Base-by-base conservation (phyloP, 1,140 invertebrate species). In the Atopsyche davidsoni region DNA sequence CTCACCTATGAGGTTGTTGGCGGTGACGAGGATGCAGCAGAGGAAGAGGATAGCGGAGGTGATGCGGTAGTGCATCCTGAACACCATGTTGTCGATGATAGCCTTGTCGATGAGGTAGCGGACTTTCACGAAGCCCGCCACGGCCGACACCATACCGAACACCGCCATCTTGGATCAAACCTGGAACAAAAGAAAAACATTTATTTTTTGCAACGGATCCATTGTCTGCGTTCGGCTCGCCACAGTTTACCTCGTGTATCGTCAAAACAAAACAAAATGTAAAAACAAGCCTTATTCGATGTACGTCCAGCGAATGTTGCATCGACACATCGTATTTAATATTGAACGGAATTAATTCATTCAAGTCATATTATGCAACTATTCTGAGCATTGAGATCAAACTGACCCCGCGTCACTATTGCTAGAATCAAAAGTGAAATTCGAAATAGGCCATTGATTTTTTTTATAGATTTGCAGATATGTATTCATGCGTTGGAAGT, bases 71-170 rank as follows among this genome's bases (percentile, higher is more conserved):
- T 94, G 91, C 55, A 90, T 83, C 49, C 90, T 76, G 74, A 94
- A 95, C 4, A 91, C 80, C 77, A 88, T 83, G 65, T 92, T 92
- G 72, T 94, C 91, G 60, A 92, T 92, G 51, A 87, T 75, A 46
- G 87, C 87, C 64, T 86, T 87, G 77, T 91, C 88, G 62, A 87
- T 78, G 42, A 89, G 75, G 74, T 85, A 89, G 63, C 87, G 83
- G 58, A 90, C 84, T 77, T 90, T 90, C 59, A 91, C 78, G 67
- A 90, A 89, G 68, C 86, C 85, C 70, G 87, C 87, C 47, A 90
- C 84, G 50, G 86, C 80, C 59, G 86, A 89, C 35, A 85, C 81
- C 76, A 91, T 77, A 34, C 85, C 84, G 59, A 89, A 83, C 44
- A 90, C 78, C 59, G 83, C 81, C 88, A 91, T 91, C 59, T 68